Base-by-base conservation (phyloP, 1,140 invertebrate species). In the Drosophila pallidifrons region DNA sequence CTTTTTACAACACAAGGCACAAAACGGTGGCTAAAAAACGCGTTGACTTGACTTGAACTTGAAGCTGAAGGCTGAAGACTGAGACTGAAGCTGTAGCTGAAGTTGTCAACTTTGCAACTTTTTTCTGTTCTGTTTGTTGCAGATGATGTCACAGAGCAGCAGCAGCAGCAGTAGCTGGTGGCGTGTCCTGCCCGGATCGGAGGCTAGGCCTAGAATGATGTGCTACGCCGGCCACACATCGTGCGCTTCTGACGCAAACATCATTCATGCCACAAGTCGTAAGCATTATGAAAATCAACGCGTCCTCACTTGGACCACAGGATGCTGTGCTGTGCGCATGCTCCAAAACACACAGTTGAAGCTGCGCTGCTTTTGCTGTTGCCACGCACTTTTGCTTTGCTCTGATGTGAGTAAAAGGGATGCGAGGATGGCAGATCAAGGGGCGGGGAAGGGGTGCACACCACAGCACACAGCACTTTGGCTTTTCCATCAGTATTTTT, bases 171-270 rank as follows among this genome's bases (percentile, higher is more conserved):
- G 20, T 25, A 55, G 75, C 70, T 3, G 51, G 63, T 85, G 80
- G 83, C 70, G 88, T 81, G 91, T 92, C 79, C 86, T 92, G 87
- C 77, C 91, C 86, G 89, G 16, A 90, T 92, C 89, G 85, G 86
- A 86, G 91, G 91, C 91, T 92, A 92, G 91, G 91, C 91, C 91
- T 92, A 92, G 91, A 92, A 91, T 92, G 91, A 92, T 92, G 89
- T 92, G 91, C 79, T 91, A 78, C 82, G 75, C 83, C 83, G 81
- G 69, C 87, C 79, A 89, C 90, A 92, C 87, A 91, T 91, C 91
- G 79, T 81, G 83, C 75, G 81, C 91, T 91, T 91, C 91, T 92
- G 91, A 80, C 43, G 68, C 69, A 73, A 82, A 81, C 79, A 90
- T 91, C 77, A 91, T 86, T 78, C 89, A 91, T 91, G 88, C 90